These are phyloP conservation scores for Zaprionus inermis DNA, from an alignment of 1,140 invertebrate species.

Conservation along the genomic window DNA sequence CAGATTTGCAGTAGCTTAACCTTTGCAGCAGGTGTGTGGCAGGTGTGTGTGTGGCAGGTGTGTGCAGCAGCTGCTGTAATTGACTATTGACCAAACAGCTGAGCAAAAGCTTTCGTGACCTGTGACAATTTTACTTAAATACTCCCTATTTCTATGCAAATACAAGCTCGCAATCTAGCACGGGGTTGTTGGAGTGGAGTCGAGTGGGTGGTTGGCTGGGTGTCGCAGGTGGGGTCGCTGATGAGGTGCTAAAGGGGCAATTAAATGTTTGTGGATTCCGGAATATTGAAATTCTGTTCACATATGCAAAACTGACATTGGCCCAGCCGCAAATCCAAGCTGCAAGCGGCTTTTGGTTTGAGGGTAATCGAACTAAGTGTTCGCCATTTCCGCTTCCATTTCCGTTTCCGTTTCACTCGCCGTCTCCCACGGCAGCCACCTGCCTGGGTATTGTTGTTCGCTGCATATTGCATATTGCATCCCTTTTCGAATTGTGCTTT, in stretches of 20 bases:
- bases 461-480: conserved; percentile 49
- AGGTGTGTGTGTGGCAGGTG: conserved; percentile 22
- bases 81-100: conserved; percentile 74
- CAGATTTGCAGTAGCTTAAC: conserved; percentile 59
- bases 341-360: conserved; percentile 35
- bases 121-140: conserved; percentile 54
- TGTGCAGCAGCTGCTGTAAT: conserved; percentile 53
- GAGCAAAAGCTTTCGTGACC: conserved; percentile 60
- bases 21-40: conserved; percentile 39
- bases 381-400: conserved; percentile 55
- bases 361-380: conserved; percentile 73
- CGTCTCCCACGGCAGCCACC: conserved; percentile 28
- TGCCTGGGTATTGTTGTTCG: conserved; percentile 38
- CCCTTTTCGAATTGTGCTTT: conserved; percentile 62
- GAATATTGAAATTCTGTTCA: conserved; percentile 37
- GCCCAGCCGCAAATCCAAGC: conserved; percentile 57
- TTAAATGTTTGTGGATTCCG: conserved; percentile 38
- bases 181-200: not conserved
- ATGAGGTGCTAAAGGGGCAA: conserved; percentile 56
- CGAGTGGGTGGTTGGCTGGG: not conserved
- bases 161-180: not conserved
- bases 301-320: conserved; percentile 29
- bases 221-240: no score
- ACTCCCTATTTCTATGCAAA: conserved; percentile 14
- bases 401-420: conserved; percentile 27